Conservation (phyloP, 1,140 invertebrate genomes). For the Listronotus oregonensis region DNA sequence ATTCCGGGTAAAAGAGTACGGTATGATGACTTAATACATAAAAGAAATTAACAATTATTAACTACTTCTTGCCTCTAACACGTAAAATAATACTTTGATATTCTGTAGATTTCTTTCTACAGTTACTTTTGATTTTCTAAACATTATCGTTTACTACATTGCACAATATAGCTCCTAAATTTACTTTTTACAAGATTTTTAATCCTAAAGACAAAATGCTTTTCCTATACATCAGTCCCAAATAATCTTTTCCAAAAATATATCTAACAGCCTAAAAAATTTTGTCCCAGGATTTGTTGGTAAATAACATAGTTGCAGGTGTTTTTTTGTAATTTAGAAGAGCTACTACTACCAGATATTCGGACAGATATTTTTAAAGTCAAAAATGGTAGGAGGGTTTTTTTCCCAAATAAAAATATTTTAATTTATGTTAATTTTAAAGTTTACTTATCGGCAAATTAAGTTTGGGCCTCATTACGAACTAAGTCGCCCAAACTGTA, state of each 20-base stretch:
- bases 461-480: too few relatives aligned
- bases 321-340: not conserved
- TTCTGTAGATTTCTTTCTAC: conserved; percentile 11
- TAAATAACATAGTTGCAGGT: not conserved
- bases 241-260: conserved; percentile 12
- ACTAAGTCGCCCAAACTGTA: too few relatives aligned
- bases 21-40: not conserved
- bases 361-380: too few relatives aligned
- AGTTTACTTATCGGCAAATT: too few relatives aligned
- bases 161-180: conserved; percentile 29
- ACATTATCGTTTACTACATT: conserved; percentile 41
- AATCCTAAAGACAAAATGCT: conserved; percentile 29
- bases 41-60: not conserved
- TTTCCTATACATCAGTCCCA: conserved; percentile 13
- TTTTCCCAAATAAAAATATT: too few relatives aligned
- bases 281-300: conserved; percentile 27
- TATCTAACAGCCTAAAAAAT: conserved; percentile 25
- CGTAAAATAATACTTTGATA: conserved; percentile 4
- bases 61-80: conserved; percentile 2
- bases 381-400: too few relatives aligned
- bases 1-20: conserved; percentile 1
- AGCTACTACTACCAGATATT: not conserved
- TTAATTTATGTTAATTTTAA: too few relatives aligned
- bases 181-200: conserved; percentile 7
- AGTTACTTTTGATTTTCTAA: conserved; percentile 34